These are phyloP conservation scores for Rhopilema esculentum DNA, from an alignment of 30 jellyfish, hydroid and myxozoan species.

Conservation along the genomic window DNA sequence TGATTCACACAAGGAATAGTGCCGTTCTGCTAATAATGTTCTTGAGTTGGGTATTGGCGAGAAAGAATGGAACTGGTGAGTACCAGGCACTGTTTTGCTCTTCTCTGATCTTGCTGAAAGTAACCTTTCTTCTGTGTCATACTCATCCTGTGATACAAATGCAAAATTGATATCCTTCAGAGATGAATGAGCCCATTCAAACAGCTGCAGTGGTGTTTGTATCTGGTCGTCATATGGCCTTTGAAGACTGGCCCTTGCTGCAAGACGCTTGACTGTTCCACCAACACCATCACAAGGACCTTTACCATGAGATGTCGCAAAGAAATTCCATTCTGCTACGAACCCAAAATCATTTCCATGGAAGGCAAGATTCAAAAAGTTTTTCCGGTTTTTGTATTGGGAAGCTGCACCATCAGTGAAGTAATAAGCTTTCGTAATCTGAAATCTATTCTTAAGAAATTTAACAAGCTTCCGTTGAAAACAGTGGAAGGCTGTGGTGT, in stretches of 20 bases:
- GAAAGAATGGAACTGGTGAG: slow-evolving; percentile 35
- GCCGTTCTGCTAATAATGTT: slow-evolving; percentile 8
- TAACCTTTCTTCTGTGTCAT: background rate
- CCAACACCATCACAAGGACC: slow-evolving; percentile 62
- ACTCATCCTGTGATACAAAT: background rate
- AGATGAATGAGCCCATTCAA: slow-evolving; percentile 14
- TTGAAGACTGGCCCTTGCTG: slow-evolving; percentile 68
- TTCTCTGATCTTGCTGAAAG: slow-evolving; percentile 15
- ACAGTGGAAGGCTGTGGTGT: slow-evolving; percentile 48
- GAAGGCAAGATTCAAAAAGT: slow-evolving; percentile 46
- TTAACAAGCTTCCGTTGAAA: slow-evolving; percentile 11
- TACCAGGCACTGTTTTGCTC: slow-evolving; percentile 29
- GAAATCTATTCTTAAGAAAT: slow-evolving; percentile 20
- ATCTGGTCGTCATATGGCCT: slow-evolving; percentile 31
- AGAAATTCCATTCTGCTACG: slow-evolving; percentile 7
- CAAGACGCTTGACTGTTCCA: slow-evolving; percentile 33
- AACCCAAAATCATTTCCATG: slow-evolving; percentile 47
- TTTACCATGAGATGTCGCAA: slow-evolving; percentile 67
- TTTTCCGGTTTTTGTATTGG: slow-evolving; percentile 63
- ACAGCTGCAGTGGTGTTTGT: slow-evolving; percentile 42
- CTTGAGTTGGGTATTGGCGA: slow-evolving; percentile 9
- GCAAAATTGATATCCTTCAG: slow-evolving; percentile 14
- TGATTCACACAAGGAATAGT: slow-evolving; percentile 26
- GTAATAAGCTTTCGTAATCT: slow-evolving; percentile 6
- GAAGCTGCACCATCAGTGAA: slow-evolving; percentile 77